Conservation (phyloP, 2,888 invertebrate species). For the Pomacea canaliculata region DNA sequence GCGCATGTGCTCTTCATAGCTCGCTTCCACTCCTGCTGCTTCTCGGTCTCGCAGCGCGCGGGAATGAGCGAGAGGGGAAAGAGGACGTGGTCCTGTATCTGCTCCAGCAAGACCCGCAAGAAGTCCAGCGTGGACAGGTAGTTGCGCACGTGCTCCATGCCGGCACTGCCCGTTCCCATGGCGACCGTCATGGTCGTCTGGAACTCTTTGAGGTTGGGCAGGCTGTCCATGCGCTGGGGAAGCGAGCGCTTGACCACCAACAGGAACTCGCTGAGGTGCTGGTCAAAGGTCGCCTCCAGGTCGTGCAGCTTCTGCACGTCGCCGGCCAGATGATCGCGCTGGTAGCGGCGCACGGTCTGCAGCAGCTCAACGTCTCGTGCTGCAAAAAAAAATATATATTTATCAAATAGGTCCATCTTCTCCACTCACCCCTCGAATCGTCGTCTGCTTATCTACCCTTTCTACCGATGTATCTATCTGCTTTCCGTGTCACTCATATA, state of each 20-base stretch:
- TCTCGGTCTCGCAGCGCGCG: slow-evolving; percentile 50
- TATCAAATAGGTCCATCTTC: no score
- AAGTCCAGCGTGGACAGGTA: slow-evolving; percentile 42
- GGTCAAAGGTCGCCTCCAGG: slow-evolving; percentile 50
- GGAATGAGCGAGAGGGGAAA: slow-evolving; percentile 54
- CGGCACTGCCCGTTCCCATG: slow-evolving; percentile 36
- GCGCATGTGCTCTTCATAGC: slow-evolving; percentile 39
- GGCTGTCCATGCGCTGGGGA: slow-evolving; percentile 36
- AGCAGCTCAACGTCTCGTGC: slow-evolving; percentile 22
- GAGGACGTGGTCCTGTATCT: slow-evolving; percentile 42
- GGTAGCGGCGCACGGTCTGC: slow-evolving; percentile 18
- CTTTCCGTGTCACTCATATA: no score
- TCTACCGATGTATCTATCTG: no score
- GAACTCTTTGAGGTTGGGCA: slow-evolving; percentile 49
- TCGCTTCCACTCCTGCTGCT: slow-evolving; percentile 48
- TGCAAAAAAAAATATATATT: not conserved
- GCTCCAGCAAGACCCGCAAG: slow-evolving; percentile 17
- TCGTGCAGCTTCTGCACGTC: slow-evolving; percentile 46
- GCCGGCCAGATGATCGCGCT: slow-evolving; percentile 33
- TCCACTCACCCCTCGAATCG: no score
- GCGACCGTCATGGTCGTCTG: slow-evolving; percentile 43
- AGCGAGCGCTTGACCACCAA: slow-evolving; percentile 46
- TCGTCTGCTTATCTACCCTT: no score
- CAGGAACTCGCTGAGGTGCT: slow-evolving; percentile 51
- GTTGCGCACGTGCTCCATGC: slow-evolving; percentile 41